These are phyloP conservation scores for Gonocerus acuteangulatus DNA, from an alignment of 2,888 invertebrate genomes.

Conservation along the genomic window DNA sequence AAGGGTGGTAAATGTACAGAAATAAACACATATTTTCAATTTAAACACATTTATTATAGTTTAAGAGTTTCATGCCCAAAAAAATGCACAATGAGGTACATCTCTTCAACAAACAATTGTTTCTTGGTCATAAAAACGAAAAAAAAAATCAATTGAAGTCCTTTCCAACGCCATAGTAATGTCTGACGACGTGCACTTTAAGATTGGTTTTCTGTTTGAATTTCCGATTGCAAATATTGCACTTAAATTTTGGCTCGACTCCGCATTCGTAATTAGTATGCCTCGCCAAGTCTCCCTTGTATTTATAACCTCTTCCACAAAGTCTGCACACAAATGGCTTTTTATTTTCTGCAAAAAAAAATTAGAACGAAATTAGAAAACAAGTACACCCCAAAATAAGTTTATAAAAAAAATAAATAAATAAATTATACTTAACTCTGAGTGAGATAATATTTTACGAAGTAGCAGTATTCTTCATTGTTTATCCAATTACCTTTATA, in stretches of 20 bases:
- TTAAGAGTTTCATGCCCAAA: neutral
- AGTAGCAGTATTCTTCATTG: too few relatives aligned
- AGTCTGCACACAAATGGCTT: neutral
- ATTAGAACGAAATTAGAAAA: neutral
- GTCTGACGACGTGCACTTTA: slow-evolving; percentile 24
- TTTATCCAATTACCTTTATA: too few relatives aligned
- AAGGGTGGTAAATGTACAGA: too few relatives aligned
- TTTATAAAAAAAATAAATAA: neutral
- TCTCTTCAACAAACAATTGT: too few relatives aligned
- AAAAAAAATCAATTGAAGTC: neutral
- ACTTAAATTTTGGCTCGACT: slow-evolving; percentile 43
- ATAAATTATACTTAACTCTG: too few relatives aligned
- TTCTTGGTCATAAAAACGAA: too few relatives aligned
- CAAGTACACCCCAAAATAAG: neutral
- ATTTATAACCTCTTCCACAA: slow-evolving; percentile 36
- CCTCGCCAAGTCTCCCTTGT: slow-evolving; percentile 29
- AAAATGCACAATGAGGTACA: neutral
- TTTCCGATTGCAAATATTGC: slow-evolving; percentile 41
- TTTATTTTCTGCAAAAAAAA: neutral
- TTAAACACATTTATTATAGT: neutral
- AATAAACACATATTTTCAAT: too few relatives aligned
- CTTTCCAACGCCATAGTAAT: neutral
- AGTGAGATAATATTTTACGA: too few relatives aligned
- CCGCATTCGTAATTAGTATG: slow-evolving; percentile 45
- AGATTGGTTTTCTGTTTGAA: slow-evolving; percentile 29